phyloP scores from a whole-genome alignment of 2,797 vertebrate species.

The Lophotriccus pileatus region DNA sequence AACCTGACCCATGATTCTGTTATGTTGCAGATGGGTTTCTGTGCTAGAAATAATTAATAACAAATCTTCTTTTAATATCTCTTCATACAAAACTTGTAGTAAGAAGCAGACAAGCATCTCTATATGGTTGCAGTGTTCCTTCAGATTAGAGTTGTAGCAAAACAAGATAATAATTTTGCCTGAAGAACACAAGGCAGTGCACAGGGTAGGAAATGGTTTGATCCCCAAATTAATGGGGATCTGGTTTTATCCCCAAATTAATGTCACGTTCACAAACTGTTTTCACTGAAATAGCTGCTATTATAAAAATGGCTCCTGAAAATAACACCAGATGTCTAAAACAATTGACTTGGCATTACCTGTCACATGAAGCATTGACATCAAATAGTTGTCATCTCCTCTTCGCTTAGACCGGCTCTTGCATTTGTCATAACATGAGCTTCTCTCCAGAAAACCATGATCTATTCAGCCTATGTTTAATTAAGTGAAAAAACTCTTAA shows the following conservation, averaged over 20 bases:
- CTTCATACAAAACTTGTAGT: neutral
- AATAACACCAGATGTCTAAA: neutral
- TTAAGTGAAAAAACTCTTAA: neutral
- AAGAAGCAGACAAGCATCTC: neutral
- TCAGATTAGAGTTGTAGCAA: neutral
- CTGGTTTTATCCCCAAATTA: neutral
- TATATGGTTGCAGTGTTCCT: neutral
- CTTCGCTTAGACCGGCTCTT: neutral
- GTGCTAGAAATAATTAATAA: neutral
- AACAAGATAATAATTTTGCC: neutral
- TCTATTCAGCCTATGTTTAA: neutral
- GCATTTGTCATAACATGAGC: neutral
- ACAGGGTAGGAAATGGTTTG: neutral
- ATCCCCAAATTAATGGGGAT: neutral
- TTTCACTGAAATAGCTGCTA: neutral
- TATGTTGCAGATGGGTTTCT: neutral
- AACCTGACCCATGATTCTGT: neutral
- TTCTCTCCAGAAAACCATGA: neutral
- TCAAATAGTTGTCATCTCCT: neutral
- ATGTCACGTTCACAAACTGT: neutral
- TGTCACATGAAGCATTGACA: neutral
- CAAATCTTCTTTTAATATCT: neutral
- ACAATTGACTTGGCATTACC: neutral
- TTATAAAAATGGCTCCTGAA: neutral
- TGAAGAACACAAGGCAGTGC: neutral